Base-by-base conservation (phyloP, 1,140 invertebrate species). In the Cephus cinctus region DNA sequence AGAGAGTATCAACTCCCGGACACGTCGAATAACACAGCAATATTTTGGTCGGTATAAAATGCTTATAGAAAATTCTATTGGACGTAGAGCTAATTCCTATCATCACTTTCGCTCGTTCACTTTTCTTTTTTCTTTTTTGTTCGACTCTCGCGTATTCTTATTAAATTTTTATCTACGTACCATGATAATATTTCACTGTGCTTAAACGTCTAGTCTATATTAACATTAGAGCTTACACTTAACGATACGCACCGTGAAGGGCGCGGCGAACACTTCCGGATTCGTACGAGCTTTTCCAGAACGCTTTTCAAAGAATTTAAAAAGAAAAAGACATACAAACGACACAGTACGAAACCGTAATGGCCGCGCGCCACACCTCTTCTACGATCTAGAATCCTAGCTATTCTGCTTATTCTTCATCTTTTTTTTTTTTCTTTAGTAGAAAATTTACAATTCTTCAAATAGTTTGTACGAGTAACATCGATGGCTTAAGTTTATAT, bases 381-480 rank as follows among this genome's bases (percentile, higher is more conserved):
- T n/a, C 25, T 27, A 27, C 25, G 25, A 27, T n/a, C 25, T n/a
- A n/a, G 14, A 32, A 23, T 6, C 34, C 46, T 61, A 54, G n/a
- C n/a, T n/a, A n/a, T n/a, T 21, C 47, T 44, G 18, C 50, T 61
- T 51, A 19, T 40, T 18, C 2, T 48, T 38, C 34, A 23, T 44
- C 3, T 46, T 42, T 30, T 21, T 2, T 5, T 41, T 52, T 22
- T 21, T 41, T 47, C 43, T 55, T 59, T 50, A 54, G 58, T 69
- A 65, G 65, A 74, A 72, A 72, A 71, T 69, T 61, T 67, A 64
- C 63, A 67, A 58, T 61, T 54, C 54, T 52, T 53, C 48, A 52
- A 39, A 63, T 61, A 66, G 41, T 72, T 71, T 66, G 63, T 69
- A 73, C 61, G 65, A 68, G 51, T 64, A 71, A 75, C 65, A 71